Evolutionary conservation across 2,888 invertebrate species (phyloP), one percentile per base, ranked within the genome.

Genomic region (Brachypterus glaber): DNA sequence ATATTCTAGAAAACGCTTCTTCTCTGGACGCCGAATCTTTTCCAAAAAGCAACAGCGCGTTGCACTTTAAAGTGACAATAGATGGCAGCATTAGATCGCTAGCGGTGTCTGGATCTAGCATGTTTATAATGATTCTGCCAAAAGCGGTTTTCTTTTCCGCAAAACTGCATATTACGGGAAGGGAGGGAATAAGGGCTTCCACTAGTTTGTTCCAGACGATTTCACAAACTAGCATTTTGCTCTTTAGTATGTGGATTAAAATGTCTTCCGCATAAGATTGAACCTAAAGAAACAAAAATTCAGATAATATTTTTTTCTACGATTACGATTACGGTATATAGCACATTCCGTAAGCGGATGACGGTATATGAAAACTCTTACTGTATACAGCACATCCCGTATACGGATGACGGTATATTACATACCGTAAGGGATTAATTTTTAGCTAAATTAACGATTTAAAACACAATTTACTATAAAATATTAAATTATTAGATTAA

Each of bases 91-190:
- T 69, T 65, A 79, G 70, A 41, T 70, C 68, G 30, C 69, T 65
- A 1, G 75, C 75, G 52, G 76, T 69, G 46, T 81, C 79, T 0
- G 71, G 70, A 57, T 82, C 79, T 11, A 79, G 59, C 14, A 80
- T 73, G 52, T 74, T 74, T 43, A 76, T 68, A 32, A 82, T 66
- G 2, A 75, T 71, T 57, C 75, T 70, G 0, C 80, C 81, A 59
- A 72, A 46, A 40, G 62, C 29, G 8, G 56, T 72, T 56, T 48
- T 69, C 64, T 62, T 73, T 61, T 49, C 68, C 0, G 74, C 72
- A 48, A 74, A 70, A 12, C 75, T 75, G 33, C 77, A 72, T 32
- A 82, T 54, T 31, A 80, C 59, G 1, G 80, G 78, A 26, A 80
- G 55, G 1, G 73, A 66, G 0, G 78, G 74, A 46, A 76, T 55